Evolutionary conservation across 2,888 invertebrate genomes (phyloP).

Genomic region (Oxycera nigricornis): DNA sequence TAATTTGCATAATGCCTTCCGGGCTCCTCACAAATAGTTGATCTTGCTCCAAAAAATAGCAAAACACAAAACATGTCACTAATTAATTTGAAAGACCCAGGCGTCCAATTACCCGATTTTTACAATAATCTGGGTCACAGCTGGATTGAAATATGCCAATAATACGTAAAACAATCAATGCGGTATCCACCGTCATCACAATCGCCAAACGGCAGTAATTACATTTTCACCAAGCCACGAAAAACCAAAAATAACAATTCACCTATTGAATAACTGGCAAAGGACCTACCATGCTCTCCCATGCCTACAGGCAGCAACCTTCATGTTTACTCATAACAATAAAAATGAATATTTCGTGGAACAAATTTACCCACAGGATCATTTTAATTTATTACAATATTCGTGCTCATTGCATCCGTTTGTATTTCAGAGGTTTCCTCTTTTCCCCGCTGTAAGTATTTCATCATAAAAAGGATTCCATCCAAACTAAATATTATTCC

Average conservation of each 20-base stretch:
- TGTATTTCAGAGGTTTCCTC: not conserved
- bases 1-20: too few species aligned
- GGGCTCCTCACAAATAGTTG: too few species aligned
- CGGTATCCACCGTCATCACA: not conserved
- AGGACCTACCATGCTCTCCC: not conserved
- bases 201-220: not conserved
- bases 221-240: not conserved
- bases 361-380: conserved; percentile 17
- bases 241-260: not conserved
- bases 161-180: not conserved
- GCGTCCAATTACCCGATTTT: not conserved
- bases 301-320: not conserved
- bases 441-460: not conserved
- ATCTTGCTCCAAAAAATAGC: too few species aligned
- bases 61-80: too few species aligned
- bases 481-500: not conserved
- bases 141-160: not conserved
- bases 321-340: not conserved
- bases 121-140: not conserved
- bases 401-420: not conserved
- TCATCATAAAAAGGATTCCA: not conserved
- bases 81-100: not conserved
- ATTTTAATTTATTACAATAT: conserved; percentile 10
- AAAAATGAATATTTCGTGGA: conserved; percentile 22
- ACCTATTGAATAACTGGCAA: not conserved